phyloP scores from a whole-genome alignment of 2,888 invertebrate genomes.

The Cataglyphis altisquamis region DNA sequence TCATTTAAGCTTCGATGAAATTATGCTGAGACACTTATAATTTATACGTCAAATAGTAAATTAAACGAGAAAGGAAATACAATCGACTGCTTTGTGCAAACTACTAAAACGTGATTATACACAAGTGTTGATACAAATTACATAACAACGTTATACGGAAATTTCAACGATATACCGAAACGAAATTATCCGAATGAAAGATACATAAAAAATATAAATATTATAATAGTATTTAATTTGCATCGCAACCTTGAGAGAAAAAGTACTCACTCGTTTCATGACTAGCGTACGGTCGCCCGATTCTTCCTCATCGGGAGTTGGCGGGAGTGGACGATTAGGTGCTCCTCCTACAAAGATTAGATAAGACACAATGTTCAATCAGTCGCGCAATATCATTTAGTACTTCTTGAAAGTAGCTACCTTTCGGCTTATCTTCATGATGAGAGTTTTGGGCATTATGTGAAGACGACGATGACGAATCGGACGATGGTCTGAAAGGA shows the following conservation, averaged over 20 bases:
- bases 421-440: conserved; percentile 84
- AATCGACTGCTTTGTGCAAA: conserved; percentile 58
- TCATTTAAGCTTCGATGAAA: not conserved
- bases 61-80: conserved; percentile 50
- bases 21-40: not conserved
- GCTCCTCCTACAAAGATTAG: conserved; percentile 88
- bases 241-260: conserved; percentile 60
- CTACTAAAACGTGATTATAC: conserved; percentile 71
- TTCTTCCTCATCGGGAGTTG: conserved; percentile 97
- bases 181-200: conserved; percentile 56
- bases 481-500: conserved; percentile 87
- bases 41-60: not conserved
- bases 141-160: conserved; percentile 66
- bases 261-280: conserved; percentile 94
- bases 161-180: conserved; percentile 63
- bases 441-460: conserved; percentile 85
- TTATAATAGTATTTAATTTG: conserved; percentile 73
- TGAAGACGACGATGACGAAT: conserved; percentile 83
- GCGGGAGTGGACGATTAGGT: conserved; percentile 97
- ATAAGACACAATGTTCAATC: conserved; percentile 28
- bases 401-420: conserved; percentile 56
- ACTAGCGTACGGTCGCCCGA: conserved; percentile 95
- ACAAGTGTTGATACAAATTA: conserved; percentile 56
- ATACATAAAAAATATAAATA: conserved; percentile 66
- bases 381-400: not conserved